A percentile compares a stretch with the other conserved stretches of the same genome.
phyloP scores from a whole-genome alignment of 2,113 vertebrate species.

The Hippocampus guttulatus region DNA sequence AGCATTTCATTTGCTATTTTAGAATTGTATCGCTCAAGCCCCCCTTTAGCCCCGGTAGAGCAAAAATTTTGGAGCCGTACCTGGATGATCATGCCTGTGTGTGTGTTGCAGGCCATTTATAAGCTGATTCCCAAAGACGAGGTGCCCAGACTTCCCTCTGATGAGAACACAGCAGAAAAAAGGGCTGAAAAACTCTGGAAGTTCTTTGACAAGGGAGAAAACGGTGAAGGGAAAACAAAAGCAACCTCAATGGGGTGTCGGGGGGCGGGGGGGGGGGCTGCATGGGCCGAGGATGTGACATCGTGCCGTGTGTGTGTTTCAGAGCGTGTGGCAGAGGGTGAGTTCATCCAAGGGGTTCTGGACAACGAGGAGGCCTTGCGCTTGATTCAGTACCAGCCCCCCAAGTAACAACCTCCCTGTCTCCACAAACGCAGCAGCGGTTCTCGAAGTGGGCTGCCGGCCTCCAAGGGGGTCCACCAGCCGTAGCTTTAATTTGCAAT shows the following conservation, averaged over 20 bases:
- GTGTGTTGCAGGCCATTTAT: slow-evolving; percentile 60
- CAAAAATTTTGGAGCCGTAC: no score
- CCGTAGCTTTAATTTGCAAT: neutral
- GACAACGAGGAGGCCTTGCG: slow-evolving; percentile 51
- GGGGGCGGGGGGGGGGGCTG: neutral
- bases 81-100: no score
- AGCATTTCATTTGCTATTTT: no score
- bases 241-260: neutral
- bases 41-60: no score
- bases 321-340: slow-evolving; percentile 64
- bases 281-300: no score
- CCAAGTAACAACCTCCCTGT: slow-evolving; percentile 18
- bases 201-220: slow-evolving; percentile 56
- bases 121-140: slow-evolving; percentile 65
- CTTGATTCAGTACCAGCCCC: slow-evolving; percentile 64
- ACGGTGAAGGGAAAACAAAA: slow-evolving; percentile 43
- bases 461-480: neutral
- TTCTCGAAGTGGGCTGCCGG: neutral
- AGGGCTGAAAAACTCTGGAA: slow-evolving; percentile 69
- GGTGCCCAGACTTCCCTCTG: slow-evolving; percentile 14
- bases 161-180: slow-evolving; percentile 68
- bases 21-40: no score
- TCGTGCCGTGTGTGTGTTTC: neutral
- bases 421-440: no score
- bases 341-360: slow-evolving; percentile 64